Evolutionary conservation across 2,113 vertebrate species (phyloP).

Genomic region (Pyrgilauda ruficollis): DNA sequence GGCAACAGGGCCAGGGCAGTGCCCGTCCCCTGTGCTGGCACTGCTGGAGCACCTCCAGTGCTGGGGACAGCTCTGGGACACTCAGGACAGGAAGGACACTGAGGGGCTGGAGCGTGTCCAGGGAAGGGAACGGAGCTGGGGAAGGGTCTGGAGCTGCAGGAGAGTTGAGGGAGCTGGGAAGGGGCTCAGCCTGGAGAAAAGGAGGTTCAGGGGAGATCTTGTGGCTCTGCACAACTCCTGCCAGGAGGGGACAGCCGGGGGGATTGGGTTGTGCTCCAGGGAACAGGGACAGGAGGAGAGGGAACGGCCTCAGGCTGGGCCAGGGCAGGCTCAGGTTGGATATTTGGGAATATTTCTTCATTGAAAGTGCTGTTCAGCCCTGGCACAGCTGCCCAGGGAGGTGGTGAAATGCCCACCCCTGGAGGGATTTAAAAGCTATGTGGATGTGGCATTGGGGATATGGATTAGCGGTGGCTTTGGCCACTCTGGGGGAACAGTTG

Average conservation of each 20-base stretch:
- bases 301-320: neutral
- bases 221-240: neutral
- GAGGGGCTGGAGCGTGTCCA: neutral
- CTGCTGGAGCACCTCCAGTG: neutral
- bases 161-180: neutral
- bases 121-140: neutral
- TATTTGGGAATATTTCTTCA: neutral
- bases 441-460: neutral
- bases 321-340: accelerated
- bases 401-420: neutral
- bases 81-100: neutral
- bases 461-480: neutral
- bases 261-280: neutral
- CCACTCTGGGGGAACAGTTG: neutral
- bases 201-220: neutral
- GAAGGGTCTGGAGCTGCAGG: neutral
- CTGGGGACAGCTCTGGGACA: neutral
- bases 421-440: neutral
- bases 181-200: neutral
- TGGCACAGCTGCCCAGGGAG: neutral
- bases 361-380: neutral
- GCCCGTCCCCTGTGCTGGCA: neutral
- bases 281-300: neutral
- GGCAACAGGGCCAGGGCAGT: neutral
- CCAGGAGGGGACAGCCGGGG: neutral